A percentile compares a stretch with the other conserved stretches of the same genome.
These are phyloP conservation scores for Drosophila rhopaloa DNA, from an alignment of 1,140 invertebrate genomes.

Conservation along the genomic window DNA sequence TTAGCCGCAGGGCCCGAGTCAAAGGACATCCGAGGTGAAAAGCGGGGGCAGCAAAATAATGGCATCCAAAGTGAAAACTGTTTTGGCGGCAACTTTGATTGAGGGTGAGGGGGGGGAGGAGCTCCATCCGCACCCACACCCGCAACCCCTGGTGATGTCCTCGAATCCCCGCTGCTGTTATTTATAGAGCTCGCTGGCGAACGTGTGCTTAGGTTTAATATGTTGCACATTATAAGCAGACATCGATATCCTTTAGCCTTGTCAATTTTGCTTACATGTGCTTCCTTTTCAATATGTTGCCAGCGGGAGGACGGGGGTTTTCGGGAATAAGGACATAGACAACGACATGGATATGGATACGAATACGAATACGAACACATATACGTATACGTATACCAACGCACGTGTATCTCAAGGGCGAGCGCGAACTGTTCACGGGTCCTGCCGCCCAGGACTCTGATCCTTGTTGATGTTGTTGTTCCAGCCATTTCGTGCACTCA, in stretches of 20 bases:
- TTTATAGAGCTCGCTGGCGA: constrained; percentile 77
- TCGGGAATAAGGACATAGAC: constrained; percentile 37
- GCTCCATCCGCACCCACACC: constrained; percentile 7
- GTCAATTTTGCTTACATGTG: constrained; percentile 84
- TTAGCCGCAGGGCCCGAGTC: constrained; percentile 70
- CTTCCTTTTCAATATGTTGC: constrained; percentile 79
- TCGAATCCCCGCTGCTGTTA: constrained; percentile 62
- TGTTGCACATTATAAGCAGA: constrained; percentile 84
- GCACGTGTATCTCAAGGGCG: constrained; percentile 81
- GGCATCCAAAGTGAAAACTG: constrained; percentile 80
- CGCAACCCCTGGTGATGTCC: constrained; percentile 9
- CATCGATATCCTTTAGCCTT: constrained; percentile 84
- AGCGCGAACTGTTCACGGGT: constrained; percentile 74
- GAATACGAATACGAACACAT: constrained; percentile 32
- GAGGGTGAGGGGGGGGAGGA: constrained; percentile 23
- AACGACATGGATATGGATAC: constrained; percentile 12
- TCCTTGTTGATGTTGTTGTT: constrained; percentile 52
- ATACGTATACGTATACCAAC: constrained; percentile 39
- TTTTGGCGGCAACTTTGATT: constrained; percentile 81
- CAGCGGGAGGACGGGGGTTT: constrained; percentile 27
- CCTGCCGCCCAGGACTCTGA: constrained; percentile 29
- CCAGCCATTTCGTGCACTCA: constrained; percentile 77
- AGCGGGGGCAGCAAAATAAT: constrained; percentile 72
- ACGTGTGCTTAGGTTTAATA: constrained; percentile 82
- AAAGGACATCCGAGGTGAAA: constrained; percentile 66